phyloP scores from a whole-genome alignment of 2,797 vertebrate genomes.

The Chaunax sp. region DNA sequence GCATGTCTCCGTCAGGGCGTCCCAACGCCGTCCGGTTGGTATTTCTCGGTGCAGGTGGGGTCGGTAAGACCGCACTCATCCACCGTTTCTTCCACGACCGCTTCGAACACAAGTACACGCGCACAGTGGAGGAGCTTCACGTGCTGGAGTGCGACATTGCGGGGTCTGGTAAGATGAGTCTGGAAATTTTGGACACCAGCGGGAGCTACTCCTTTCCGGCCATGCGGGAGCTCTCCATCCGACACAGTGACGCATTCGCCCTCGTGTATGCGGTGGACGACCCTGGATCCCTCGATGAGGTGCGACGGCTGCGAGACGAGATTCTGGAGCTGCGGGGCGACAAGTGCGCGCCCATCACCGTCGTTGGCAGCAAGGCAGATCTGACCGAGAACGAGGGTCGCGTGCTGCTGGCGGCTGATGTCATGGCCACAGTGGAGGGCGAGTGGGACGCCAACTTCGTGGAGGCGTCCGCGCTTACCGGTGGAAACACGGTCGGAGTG shows the following conservation, averaged over 20 bases:
- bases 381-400: constrained; percentile 53
- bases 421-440: constrained; percentile 70
- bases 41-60: constrained; percentile 81
- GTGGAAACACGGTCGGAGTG: constrained; percentile 69
- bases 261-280: constrained; percentile 80
- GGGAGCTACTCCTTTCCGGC: constrained; percentile 86
- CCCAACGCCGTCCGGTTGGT: constrained; percentile 70
- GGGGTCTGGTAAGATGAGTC: constrained; percentile 50
- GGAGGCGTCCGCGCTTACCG: constrained; percentile 78
- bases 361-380: constrained; percentile 78
- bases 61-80: constrained; percentile 83
- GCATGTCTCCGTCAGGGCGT: constrained; percentile 35
- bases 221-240: constrained; percentile 83
- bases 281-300: constrained; percentile 76
- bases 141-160: constrained; percentile 63
- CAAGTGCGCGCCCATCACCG: constrained; percentile 67
- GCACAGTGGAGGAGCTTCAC: constrained; percentile 85
- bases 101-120: constrained; percentile 77
- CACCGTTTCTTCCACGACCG: constrained; percentile 76
- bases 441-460: constrained; percentile 78
- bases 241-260: constrained; percentile 79
- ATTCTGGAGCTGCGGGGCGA: constrained; percentile 71
- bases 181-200: constrained; percentile 85
- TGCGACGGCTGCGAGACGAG: constrained; percentile 76
- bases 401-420: constrained; percentile 52